Percentiles rank a stretch among this genome's conserved stretches.
phyloP scores from a whole-genome alignment of 2,113 vertebrate species.

The Xiphophorus hellerii region DNA sequence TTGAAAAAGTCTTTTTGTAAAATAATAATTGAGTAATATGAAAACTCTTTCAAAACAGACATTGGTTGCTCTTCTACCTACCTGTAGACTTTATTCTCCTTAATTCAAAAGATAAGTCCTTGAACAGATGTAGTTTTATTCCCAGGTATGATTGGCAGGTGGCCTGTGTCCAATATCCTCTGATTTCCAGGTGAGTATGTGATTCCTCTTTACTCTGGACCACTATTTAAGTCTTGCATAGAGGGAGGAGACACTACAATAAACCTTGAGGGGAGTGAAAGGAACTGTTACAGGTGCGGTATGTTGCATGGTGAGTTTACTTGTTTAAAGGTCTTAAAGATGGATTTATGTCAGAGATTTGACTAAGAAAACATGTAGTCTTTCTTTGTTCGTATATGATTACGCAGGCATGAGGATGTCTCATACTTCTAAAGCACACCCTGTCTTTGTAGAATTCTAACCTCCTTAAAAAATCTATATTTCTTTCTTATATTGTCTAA shows the following conservation, averaged over 20 bases:
- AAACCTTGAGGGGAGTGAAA: no score
- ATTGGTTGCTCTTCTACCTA: slow-evolving; percentile 14
- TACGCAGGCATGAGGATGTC: no score
- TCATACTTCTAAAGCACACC: no score
- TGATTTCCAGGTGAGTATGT: slow-evolving; percentile 19
- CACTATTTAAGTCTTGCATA: slow-evolving; percentile 52
- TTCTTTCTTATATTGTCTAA: no score
- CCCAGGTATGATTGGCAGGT: not conserved
- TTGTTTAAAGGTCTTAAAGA: not conserved
- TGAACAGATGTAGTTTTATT: not conserved
- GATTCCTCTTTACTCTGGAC: slow-evolving; percentile 12
- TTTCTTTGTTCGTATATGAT: no score
- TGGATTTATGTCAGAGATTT: no score
- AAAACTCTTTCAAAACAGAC: not conserved
- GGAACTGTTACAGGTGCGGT: no score
- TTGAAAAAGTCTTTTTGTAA: no score
- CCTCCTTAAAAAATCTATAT: no score
- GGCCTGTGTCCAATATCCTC: not conserved
- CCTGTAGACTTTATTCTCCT: slow-evolving; percentile 23
- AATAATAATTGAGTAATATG: not conserved
- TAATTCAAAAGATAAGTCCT: not conserved
- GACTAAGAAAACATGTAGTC: no score
- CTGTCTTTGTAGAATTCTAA: no score
- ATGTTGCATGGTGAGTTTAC: not conserved
- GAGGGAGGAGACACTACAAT: not conserved